Percentiles rank a stretch among this genome's conserved stretches.
Evolutionary conservation across 2,888 invertebrate genomes (phyloP).

Genomic region (Prionchulus punctatus): DNA sequence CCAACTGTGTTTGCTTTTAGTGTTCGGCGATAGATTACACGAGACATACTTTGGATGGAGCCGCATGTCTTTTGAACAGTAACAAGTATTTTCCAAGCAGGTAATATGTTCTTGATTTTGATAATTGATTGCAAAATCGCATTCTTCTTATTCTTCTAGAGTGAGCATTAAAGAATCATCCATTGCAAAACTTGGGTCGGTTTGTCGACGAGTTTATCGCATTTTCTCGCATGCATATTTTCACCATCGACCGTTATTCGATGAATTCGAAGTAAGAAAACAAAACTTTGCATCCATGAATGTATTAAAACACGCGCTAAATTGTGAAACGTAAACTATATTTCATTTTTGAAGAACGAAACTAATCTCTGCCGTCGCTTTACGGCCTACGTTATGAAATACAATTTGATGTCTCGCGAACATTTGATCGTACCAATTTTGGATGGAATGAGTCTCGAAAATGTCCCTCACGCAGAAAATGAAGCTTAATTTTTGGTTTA

Average conservation of each 20-base stretch:
- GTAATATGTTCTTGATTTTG: constrained; percentile 38
- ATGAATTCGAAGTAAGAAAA: constrained; percentile 73
- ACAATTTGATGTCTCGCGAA: constrained; percentile 92
- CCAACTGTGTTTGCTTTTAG: constrained; percentile 28
- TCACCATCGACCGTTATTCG: constrained; percentile 88
- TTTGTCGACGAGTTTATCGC: constrained; percentile 91
- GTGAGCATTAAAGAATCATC: constrained; percentile 98
- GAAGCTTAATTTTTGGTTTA: constrained; percentile 7
- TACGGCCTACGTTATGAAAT: constrained; percentile 93
- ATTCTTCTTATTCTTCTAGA: constrained; percentile 43
- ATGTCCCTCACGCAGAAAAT: constrained; percentile 4
- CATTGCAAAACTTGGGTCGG: constrained; percentile 91
- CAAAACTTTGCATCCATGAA: no score
- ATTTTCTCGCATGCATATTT: constrained; percentile 99
- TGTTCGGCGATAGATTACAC: constrained; percentile 99
- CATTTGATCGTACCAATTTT: constrained; percentile 93
- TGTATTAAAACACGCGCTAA: constrained; percentile 2
- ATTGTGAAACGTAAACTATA: constrained; percentile 1
- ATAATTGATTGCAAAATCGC: neutral
- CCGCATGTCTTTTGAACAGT: constrained; percentile 92
- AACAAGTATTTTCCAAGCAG: constrained; percentile 99
- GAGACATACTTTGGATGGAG: constrained; percentile 92
- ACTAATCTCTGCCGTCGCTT: constrained; percentile 82
- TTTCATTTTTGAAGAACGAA: no score
- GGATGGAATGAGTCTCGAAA: constrained; percentile 16